These are phyloP conservation scores for Lycia hirtaria DNA, from an alignment of 2,888 invertebrate genomes.

Conservation along the genomic window DNA sequence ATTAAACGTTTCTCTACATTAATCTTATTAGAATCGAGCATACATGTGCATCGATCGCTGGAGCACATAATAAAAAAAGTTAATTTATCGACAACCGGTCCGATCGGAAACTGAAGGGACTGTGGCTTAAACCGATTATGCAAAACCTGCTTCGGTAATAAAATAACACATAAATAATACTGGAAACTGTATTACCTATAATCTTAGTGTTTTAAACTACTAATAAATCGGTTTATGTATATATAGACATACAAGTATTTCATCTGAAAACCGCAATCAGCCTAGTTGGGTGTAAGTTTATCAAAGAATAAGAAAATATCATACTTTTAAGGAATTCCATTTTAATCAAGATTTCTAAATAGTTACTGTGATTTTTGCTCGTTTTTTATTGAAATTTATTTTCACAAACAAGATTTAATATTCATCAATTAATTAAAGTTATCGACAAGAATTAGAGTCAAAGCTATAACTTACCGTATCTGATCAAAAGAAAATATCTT, in stretches of 20 bases:
- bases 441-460: conserved; percentile 1
- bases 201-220: too few species aligned
- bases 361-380: too few species aligned
- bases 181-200: too few species aligned
- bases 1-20: conserved; percentile 20
- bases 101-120: conserved; percentile 51
- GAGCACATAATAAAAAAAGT: conserved; percentile 45
- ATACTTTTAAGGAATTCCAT: too few species aligned
- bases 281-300: too few species aligned
- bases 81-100: conserved; percentile 59
- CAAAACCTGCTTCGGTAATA: conserved; percentile 55
- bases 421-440: conserved; percentile 10
- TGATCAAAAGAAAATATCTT: background rate
- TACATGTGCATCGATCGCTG: conserved; percentile 35
- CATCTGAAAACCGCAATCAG: too few species aligned
- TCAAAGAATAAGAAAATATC: too few species aligned
- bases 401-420: background rate
- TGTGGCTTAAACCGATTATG: conserved; percentile 72
- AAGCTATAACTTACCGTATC: background rate
- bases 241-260: too few species aligned
- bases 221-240: too few species aligned
- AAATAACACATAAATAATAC: conserved; percentile 10
- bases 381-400: background rate
- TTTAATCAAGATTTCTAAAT: too few species aligned
- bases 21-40: conserved; percentile 45